Percentiles rank a stretch among this genome's conserved stretches.
phyloP scores from a whole-genome alignment of 2,113 vertebrate genomes.

The Nesoenas mayeri region DNA sequence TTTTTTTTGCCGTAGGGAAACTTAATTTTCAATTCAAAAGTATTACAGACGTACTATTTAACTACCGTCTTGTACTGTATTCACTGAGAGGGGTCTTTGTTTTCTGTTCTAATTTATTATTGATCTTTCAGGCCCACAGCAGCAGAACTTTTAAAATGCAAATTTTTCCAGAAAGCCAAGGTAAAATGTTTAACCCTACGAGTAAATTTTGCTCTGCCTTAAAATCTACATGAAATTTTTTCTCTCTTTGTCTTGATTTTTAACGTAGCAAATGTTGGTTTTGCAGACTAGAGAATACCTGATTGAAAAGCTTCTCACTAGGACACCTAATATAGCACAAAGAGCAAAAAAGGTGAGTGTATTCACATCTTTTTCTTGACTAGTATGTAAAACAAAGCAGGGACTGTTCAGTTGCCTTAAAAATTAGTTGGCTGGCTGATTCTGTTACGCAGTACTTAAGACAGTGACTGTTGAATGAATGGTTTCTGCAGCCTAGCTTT shows the following conservation, averaged over 20 bases:
- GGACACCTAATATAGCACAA: slow-evolving; percentile 93
- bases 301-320: slow-evolving; percentile 93
- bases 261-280: slow-evolving; percentile 69
- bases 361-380: not conserved
- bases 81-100: slow-evolving; percentile 66
- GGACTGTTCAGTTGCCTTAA: not conserved
- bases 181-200: slow-evolving; percentile 74
- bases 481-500: not conserved
- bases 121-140: slow-evolving; percentile 85
- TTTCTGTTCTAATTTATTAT: slow-evolving; percentile 79
- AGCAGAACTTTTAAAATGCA: slow-evolving; percentile 88
- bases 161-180: slow-evolving; percentile 90
- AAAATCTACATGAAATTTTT: slow-evolving; percentile 56
- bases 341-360: slow-evolving; percentile 93
- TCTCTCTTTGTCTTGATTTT: slow-evolving; percentile 12
- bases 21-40: slow-evolving; percentile 60
- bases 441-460: not conserved
- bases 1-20: not conserved
- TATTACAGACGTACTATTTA: slow-evolving; percentile 55
- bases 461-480: not conserved
- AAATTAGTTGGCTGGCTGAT: not conserved
- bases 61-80: slow-evolving; percentile 65
- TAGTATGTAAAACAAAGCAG: not conserved
- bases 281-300: slow-evolving; percentile 96
- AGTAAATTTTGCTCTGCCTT: slow-evolving; percentile 73